Evolutionary conservation across 2,797 vertebrate species (phyloP).

Genomic region (Otolemur crassicaudatus): DNA sequence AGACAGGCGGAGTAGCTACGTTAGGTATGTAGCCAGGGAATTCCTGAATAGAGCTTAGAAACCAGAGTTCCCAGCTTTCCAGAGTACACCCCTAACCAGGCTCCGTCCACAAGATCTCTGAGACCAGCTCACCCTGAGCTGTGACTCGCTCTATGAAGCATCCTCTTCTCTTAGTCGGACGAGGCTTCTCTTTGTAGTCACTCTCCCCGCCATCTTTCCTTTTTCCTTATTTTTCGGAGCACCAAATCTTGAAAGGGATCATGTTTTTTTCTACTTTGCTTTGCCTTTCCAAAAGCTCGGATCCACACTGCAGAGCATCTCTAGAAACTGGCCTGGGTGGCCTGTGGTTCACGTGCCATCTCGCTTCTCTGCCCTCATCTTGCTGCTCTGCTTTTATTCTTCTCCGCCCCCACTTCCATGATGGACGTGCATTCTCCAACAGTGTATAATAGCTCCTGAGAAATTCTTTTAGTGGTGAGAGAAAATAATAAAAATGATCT

Average conservation of each 20-base stretch:
- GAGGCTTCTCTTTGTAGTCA: background rate
- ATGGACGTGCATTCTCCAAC: background rate
- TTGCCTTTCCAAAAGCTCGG: background rate
- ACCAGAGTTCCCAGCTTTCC: background rate
- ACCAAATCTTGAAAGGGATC: background rate
- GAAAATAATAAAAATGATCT: background rate
- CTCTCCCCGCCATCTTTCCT: background rate
- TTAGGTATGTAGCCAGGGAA: background rate
- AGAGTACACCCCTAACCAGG: background rate
- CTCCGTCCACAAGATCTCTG: rapidly evolving
- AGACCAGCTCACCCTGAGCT: background rate
- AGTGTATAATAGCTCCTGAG: background rate
- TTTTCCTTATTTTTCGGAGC: background rate
- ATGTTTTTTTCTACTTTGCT: background rate
- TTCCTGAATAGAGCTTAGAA: background rate
- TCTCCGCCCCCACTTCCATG: background rate
- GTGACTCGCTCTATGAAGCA: background rate
- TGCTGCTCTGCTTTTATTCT: rapidly evolving
- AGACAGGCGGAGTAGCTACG: background rate
- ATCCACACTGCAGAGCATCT: rapidly evolving
- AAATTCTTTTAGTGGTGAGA: background rate
- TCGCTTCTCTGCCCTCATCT: background rate
- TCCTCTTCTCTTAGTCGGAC: background rate
- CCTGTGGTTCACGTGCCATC: rapidly evolving
- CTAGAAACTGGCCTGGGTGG: background rate